Evolutionary conservation across 2,888 invertebrate genomes (phyloP).

Genomic region (Seira ritae): DNA sequence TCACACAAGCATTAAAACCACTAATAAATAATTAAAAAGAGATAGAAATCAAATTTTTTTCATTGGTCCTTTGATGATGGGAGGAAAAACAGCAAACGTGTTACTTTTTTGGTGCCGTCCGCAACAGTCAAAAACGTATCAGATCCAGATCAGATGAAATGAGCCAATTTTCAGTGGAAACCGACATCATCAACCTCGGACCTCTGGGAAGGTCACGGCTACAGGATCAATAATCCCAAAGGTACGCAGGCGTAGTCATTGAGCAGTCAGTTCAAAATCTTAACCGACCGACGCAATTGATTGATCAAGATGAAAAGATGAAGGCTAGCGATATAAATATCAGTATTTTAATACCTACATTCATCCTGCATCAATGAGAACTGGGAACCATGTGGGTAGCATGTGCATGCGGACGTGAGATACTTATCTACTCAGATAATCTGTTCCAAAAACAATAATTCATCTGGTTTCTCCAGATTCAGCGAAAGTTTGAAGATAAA

Average conservation of each 20-base stretch:
- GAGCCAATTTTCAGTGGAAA: constrained; percentile 46
- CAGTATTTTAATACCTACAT: background rate
- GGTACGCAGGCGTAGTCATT: constrained; percentile 18
- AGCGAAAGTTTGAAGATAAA: constrained; percentile 1
- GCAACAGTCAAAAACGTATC: constrained; percentile 22
- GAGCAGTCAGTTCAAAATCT: background rate
- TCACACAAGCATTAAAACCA: background rate
- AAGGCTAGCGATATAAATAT: background rate
- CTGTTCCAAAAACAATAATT: background rate
- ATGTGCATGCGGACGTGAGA: constrained; percentile 2
- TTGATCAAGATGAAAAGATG: constrained; percentile 12
- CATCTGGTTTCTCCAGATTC: background rate
- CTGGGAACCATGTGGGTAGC: background rate
- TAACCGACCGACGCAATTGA: background rate
- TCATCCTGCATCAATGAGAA: too few species aligned
- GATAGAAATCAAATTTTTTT: background rate
- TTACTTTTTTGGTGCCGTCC: constrained; percentile 31
- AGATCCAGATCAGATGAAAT: constrained; percentile 34
- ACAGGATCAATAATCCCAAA: constrained; percentile 55
- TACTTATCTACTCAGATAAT: background rate
- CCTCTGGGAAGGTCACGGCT: constrained; percentile 56
- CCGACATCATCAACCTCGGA: constrained; percentile 43
- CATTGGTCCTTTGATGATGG: background rate
- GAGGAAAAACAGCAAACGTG: constrained; percentile 45
- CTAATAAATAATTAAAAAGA: constrained; percentile 12